Conservation (phyloP, 2,797 vertebrate species). For the Melanotaenia pygmaea region DNA sequence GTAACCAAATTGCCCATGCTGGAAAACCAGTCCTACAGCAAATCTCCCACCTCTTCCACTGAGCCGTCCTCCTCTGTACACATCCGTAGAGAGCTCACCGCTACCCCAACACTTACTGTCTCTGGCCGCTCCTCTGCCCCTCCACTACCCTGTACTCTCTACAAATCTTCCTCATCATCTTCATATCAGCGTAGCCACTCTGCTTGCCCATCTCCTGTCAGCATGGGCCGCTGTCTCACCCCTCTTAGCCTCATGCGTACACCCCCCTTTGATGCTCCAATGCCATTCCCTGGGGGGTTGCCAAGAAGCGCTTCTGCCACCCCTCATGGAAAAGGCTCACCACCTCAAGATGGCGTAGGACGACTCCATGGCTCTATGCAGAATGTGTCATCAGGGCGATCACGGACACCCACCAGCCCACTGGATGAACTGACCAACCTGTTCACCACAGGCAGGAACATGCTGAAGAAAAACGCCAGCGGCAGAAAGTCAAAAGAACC, state of each 20-base stretch:
- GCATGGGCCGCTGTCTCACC: conserved; percentile 96
- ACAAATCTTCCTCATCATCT: conserved; percentile 89
- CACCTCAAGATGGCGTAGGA: conserved; percentile 88
- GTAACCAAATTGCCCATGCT: conserved; percentile 92
- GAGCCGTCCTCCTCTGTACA: conserved; percentile 83
- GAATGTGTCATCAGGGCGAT: conserved; percentile 89
- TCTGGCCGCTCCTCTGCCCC: conserved; percentile 93
- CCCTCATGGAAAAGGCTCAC: conserved; percentile 90
- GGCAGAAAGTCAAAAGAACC: conserved; percentile 96
- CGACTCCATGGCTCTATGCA: conserved; percentile 90
- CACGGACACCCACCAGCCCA: conserved; percentile 96
- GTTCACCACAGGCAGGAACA: conserved; percentile 97
- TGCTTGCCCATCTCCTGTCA: conserved; percentile 95
- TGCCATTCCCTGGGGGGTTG: conserved; percentile 82
- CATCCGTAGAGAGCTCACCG: conserved; percentile 88
- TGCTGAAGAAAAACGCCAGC: conserved; percentile 94
- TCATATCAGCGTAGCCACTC: conserved; percentile 95
- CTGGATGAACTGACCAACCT: conserved; percentile 96
- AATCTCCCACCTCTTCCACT: conserved; percentile 89
- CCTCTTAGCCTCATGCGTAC: conserved; percentile 97
- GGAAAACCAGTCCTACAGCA: conserved; percentile 93
- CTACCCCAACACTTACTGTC: conserved; percentile 88
- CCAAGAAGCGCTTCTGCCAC: conserved; percentile 93
- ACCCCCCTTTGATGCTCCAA: conserved; percentile 90
- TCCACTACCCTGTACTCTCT: conserved; percentile 91